Evolutionary conservation across 2,797 vertebrate species (phyloP), one percentile per base, ranked within the genome.

Genomic region (Sebastes iracundus): DNA sequence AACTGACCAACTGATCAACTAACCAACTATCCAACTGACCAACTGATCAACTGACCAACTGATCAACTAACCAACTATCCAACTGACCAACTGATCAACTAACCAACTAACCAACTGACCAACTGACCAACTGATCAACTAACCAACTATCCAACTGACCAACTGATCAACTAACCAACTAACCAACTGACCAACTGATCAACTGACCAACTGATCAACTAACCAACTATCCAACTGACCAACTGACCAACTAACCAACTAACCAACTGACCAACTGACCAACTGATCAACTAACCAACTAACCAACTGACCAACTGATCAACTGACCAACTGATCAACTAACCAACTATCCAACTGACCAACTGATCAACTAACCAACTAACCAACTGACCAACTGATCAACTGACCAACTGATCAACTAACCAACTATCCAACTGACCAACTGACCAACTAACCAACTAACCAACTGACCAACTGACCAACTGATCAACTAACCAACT

Each of bases 361-460:
- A 30, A 60, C 27, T 32, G 0, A 12, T 0, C 11, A 35, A 35
- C 10, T 35, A 0, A 12, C 0, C 11, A 35, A 12, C 33, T 35
- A 0, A 35, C 0, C 33, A 35, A 35, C 0, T 35, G 0, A 12
- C 0, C 38, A 16, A 42, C 13, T 16, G 0, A 6, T 1, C 1
- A 14, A 38, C 13, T 38, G 0, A 66, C 6, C 7, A 14, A 35
- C 18, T 0, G 1, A 35, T 13, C 4, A 27, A 10, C 13, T 32
- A 0, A 23, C 11, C 5, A 30, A 60, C 27, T 30, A 0, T 7
- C 13, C 13, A 14, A 38, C 35, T 14, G 0, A 38, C 0, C 35
- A 14, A 38, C 13, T 38, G 0, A 66, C 6, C 7, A 14, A 28
- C 23, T 0, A 4, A 52, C 13, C 6, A 27, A 7, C 28, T 32